Conservation (phyloP, 1,140 invertebrate species). For the Laupala kohalensis region DNA sequence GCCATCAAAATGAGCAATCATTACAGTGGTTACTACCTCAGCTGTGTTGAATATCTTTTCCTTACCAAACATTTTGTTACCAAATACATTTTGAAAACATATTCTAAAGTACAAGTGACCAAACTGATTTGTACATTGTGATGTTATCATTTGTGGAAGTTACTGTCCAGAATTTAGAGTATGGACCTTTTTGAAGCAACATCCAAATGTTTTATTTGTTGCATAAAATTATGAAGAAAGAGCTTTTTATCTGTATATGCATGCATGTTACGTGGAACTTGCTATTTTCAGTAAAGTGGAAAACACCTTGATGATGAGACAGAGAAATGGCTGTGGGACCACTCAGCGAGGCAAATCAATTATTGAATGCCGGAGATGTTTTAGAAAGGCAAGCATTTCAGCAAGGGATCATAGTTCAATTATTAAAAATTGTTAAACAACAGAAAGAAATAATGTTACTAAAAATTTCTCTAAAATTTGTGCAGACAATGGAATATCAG, state of each 20-base stretch:
- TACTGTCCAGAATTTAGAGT: background rate
- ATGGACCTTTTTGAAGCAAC: background rate
- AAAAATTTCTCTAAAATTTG: background rate
- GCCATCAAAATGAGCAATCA: background rate
- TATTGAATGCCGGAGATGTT: background rate
- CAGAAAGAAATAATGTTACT: conserved; percentile 1
- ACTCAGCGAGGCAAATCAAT: conserved; percentile 3
- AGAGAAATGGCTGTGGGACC: conserved; percentile 6
- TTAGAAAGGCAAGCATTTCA: background rate
- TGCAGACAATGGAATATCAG: conserved; percentile 5
- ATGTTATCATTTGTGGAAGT: background rate
- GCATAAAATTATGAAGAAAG: background rate
- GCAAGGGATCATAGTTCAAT: background rate
- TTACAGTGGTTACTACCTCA: conserved; percentile 3
- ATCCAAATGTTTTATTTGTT: background rate
- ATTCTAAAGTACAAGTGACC: background rate
- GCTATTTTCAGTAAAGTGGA: background rate
- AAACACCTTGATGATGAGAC: background rate
- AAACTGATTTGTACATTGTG: background rate
- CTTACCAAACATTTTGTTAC: background rate
- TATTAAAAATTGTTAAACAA: background rate
- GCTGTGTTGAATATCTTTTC: background rate
- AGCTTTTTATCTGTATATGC: background rate
- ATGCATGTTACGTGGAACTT: background rate
- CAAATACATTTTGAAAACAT: background rate